Conservation (phyloP, 2,113 vertebrate species). For the Pongo abelii region DNA sequence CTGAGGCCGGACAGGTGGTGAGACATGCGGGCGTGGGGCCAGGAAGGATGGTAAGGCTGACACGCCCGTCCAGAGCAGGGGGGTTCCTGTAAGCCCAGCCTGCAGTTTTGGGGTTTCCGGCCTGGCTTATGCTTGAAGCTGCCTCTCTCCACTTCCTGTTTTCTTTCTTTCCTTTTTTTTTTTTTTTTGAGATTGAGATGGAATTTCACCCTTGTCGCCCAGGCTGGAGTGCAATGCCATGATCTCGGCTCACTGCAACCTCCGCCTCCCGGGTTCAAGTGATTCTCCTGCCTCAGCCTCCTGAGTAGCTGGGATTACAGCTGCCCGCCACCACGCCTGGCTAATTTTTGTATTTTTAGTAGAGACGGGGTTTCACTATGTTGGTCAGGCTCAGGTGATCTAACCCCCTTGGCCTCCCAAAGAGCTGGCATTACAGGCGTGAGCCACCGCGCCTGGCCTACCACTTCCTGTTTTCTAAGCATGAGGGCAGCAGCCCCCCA, state of each 20-base stretch:
- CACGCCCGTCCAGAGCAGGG: not conserved
- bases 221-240: too few species aligned
- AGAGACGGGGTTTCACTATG: too few species aligned
- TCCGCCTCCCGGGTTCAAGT: too few species aligned
- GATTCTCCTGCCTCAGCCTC: too few species aligned
- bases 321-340: rapidly evolving
- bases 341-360: too few species aligned
- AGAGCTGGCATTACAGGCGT: too few species aligned
- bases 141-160: constrained; percentile 66
- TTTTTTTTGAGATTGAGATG: too few species aligned
- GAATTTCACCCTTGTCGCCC: too few species aligned
- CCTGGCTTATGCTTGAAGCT: not conserved
- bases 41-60: not conserved
- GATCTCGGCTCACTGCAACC: too few species aligned
- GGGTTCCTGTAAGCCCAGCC: not conserved
- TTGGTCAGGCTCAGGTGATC: too few species aligned
- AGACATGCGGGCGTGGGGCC: rapidly evolving
- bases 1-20: not conserved
- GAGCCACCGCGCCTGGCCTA: rapidly evolving
- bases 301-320: too few species aligned
- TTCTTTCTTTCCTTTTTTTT: not conserved
- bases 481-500: not conserved
- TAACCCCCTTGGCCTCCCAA: too few species aligned
- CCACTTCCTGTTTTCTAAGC: constrained; percentile 61
- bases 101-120: constrained; percentile 6